These are phyloP conservation scores for Otolemur garnettii DNA, from an alignment of 2,113 vertebrate genomes.

Conservation along the genomic window DNA sequence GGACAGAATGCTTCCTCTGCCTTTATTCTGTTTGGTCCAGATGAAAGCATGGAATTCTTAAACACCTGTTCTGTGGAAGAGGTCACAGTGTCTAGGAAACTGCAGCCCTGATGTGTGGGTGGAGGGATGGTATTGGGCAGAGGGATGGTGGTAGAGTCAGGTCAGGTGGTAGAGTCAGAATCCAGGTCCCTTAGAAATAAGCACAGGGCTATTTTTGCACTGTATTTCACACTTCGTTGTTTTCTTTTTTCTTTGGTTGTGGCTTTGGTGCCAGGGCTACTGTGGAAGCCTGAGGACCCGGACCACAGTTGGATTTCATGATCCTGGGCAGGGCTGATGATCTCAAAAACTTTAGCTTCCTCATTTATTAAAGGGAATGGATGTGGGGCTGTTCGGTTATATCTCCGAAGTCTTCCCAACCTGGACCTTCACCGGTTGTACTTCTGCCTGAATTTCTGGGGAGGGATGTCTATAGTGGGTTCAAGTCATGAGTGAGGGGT, in stretches of 20 bases:
- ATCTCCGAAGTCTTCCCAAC: neutral
- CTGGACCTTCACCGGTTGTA: neutral
- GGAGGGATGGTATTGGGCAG: too few relatives aligned
- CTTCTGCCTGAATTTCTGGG: neutral
- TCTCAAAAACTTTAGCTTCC: neutral
- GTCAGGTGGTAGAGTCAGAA: neutral
- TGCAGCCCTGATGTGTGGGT: neutral
- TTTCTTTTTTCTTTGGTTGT: neutral
- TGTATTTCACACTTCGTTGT: too few relatives aligned
- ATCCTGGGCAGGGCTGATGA: neutral
- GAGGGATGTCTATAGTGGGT: neutral
- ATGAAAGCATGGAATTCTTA: neutral
- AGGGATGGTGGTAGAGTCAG: neutral
- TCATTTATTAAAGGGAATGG: neutral
- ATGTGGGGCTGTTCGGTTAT: neutral
- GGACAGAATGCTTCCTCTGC: neutral
- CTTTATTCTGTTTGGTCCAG: neutral
- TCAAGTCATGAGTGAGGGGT: accelerated
- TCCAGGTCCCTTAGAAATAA: neutral
- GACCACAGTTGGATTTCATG: neutral
- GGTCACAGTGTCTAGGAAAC: neutral
- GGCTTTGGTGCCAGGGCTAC: neutral
- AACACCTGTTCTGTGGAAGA: neutral
- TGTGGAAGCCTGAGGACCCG: neutral
- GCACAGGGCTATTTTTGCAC: neutral